Evolutionary conservation across 2,888 invertebrate genomes (phyloP), one percentile per base, ranked within the genome.

Genomic region (Drosophila diplacantha): DNA sequence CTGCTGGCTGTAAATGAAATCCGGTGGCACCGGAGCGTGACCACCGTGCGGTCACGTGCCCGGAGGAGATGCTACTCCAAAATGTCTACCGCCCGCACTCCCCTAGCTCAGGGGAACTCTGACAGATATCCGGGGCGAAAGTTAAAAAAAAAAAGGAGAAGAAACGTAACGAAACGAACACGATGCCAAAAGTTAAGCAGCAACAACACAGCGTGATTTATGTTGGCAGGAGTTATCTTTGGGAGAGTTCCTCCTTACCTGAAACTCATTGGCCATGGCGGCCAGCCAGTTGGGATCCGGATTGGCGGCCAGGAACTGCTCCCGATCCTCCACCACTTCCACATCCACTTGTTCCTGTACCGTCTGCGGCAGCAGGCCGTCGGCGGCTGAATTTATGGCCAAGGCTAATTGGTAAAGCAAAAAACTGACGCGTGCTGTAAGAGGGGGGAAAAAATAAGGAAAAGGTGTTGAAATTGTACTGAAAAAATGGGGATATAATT

Each of bases 181-280:
- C 7, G 57, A 18, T 51, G 44, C 52, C 62, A 72, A 67, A 70
- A 71, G 53, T 71, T 57, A 63, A 63, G 49, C 58, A 54, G 43
- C 60, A 70, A 73, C 65, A 71, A 62, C 49, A 62, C 46, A 71
- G 73, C 67, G 74, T 78, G 78, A 78, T 78, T 78, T 78, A 78
- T 81, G 81, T 71, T 66, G 59, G 46, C 67, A 53, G 53, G 49
- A 67, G 34, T 54, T 67, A 67, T 67, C 67, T 46, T 46, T 67
- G 58, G 26, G 66, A 46, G 37, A 43, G 41, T 20, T 11, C n/a
- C 39, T 39, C 24, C 63, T 64, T 81, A 78, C 78, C 81, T 78
- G 78, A 79, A 76, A 78, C 76, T 78, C 81, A 78, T 73, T 78
- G 73, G 76, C 64, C 81, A 79, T 79, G 67, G 76, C 74, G 67